Percentiles rank a stretch among this genome's conserved stretches.
phyloP scores from a whole-genome alignment of 2,888 invertebrate species.

The Eupithecia subfuscata region DNA sequence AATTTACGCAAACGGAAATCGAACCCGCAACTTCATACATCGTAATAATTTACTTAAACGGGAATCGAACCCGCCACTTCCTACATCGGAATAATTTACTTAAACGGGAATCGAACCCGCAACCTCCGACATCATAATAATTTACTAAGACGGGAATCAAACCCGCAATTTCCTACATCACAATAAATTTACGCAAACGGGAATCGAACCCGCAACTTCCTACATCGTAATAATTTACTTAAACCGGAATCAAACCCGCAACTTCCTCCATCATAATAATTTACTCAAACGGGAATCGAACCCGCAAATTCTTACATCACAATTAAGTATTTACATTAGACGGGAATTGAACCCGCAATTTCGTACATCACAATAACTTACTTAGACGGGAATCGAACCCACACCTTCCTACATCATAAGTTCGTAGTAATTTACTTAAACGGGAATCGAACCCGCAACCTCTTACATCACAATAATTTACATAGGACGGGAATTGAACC shows the following conservation, averaged over 20 bases:
- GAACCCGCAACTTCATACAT: background rate
- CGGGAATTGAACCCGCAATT: background rate
- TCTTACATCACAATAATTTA: too few relatives aligned
- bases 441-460: too few relatives aligned
- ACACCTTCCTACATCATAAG: background rate
- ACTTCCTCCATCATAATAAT: background rate
- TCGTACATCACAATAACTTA: background rate
- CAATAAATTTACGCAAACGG: too few relatives aligned
- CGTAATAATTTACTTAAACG: too few relatives aligned
- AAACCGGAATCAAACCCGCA: conserved; percentile 29
- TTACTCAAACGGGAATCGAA: background rate
- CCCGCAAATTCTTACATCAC: too few relatives aligned
- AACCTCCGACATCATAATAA: background rate
- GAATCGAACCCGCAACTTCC: background rate
- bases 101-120: conserved; percentile 29
- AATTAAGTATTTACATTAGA: too few relatives aligned
- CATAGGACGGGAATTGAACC: too few relatives aligned
- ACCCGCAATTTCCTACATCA: too few relatives aligned
- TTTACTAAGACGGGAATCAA: background rate
- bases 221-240: background rate
- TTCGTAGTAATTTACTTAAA: background rate
- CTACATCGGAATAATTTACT: background rate
- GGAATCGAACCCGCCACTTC: background rate
- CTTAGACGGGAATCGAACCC: conserved; percentile 28
- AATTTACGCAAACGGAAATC: background rate